Evolutionary conservation across 2,888 invertebrate genomes (phyloP).

Genomic region (Craniophora ligustri): DNA sequence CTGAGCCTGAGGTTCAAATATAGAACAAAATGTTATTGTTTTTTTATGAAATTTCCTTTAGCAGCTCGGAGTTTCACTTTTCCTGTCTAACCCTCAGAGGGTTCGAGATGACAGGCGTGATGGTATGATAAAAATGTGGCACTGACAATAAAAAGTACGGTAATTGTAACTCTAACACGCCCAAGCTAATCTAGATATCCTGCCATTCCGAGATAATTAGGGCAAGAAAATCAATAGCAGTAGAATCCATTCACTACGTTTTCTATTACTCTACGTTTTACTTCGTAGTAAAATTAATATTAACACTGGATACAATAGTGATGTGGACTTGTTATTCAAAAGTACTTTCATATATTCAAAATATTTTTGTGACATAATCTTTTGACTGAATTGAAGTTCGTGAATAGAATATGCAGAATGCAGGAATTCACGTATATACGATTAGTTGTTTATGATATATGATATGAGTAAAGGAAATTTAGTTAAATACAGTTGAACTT

Average conservation of each 20-base stretch:
- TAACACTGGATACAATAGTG: conserved; percentile 25
- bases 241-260: conserved; percentile 30
- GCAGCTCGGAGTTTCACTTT: too few relatives aligned
- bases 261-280: conserved; percentile 28
- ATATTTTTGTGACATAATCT: conserved; percentile 18
- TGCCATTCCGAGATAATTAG: conserved; percentile 59
- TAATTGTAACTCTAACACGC: conserved; percentile 31
- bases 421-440: too few relatives aligned
- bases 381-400: not conserved
- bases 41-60: too few relatives aligned
- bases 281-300: conserved; percentile 37
- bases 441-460: too few relatives aligned
- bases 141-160: conserved; percentile 28
- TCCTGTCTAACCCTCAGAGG: too few relatives aligned
- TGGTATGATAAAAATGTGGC: too few relatives aligned
- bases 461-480: too few relatives aligned
- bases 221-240: conserved; percentile 69
- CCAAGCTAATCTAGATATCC: conserved; percentile 61
- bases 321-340: conserved; percentile 8
- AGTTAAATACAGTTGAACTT: too few relatives aligned
- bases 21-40: too few relatives aligned
- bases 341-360: conserved; percentile 8
- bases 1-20: too few relatives aligned
- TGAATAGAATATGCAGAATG: not conserved
- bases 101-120: too few relatives aligned